These are phyloP conservation scores for Cavia aperea DNA, from an alignment of 2,113 vertebrate species.

Conservation along the genomic window DNA sequence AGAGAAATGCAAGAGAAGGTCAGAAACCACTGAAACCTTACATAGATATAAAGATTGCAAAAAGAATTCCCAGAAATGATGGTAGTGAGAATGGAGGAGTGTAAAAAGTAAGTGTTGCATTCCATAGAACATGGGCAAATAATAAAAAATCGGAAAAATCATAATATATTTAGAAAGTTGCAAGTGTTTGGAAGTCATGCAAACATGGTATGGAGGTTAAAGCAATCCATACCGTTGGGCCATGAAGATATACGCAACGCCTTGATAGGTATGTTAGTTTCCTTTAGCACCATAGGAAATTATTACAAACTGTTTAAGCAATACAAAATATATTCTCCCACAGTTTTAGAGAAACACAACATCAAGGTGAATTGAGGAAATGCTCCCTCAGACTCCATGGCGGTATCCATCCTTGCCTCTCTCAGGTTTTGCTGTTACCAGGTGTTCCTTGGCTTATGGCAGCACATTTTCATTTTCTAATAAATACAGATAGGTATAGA, in stretches of 20 bases:
- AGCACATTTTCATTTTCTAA: neutral
- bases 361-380: neutral
- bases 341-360: neutral
- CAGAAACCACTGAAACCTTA: neutral
- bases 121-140: neutral
- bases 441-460: neutral
- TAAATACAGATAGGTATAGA: too few species aligned
- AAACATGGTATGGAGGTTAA: neutral
- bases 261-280: neutral
- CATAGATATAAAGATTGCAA: neutral
- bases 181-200: neutral
- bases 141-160: neutral
- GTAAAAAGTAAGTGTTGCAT: neutral
- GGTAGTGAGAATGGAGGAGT: neutral
- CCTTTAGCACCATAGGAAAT: neutral
- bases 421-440: neutral
- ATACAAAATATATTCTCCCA: neutral
- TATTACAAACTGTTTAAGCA: neutral
- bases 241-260: neutral
- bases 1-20: neutral
- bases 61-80: neutral
- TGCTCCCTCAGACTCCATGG: neutral
- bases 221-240: neutral
- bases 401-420: neutral
- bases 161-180: neutral